Evolutionary conservation across 2,797 vertebrate genomes (phyloP), one percentile per base, ranked within the genome.

Genomic region (Spondyliosoma cantharus): DNA sequence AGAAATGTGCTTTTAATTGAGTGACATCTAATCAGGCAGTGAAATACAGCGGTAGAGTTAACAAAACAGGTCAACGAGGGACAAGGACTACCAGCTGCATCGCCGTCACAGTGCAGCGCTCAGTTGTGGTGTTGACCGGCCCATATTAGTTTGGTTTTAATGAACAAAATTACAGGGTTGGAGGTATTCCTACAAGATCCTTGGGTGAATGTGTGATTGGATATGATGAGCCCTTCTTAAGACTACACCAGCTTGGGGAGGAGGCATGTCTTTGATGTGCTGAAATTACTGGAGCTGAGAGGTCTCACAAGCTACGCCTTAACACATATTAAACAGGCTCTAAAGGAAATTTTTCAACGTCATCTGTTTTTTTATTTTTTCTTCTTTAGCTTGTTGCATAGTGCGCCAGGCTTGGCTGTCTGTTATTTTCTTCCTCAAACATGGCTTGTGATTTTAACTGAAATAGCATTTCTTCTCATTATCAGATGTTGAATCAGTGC

Each of bases 1-100:
- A 87, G 81, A 94, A 94, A 95, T 94, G 93, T 90, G 92, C 91
- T 93, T 94, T 94, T 95, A 96, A 95, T 95, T 94, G 94, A 95
- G 93, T 93, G 94, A 93, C 94, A 94, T 93, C 92, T 93, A 94
- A 95, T 95, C 93, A 94, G 91, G 90, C 89, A 54, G 85, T 92
- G 91, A 94, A 94, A 94, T 91, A 91, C 91, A 87, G 92, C 89
- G 25, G 87, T 49, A 17, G 88, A 88, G 91, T 91, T 93, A 93
- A 94, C 93, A 93, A 93, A 95, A 92, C 89, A 85, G 91, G 89
- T 91, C 85, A 90, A 83, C 78, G n/a, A 87, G 85, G 90, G 89
- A 90, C 87, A 83, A 86, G 84, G 82, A 89, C 80, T 80, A 88
- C 61, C 81, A 90, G 90, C 83, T 86, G 81, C 83, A 83, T 62